These are phyloP conservation scores for Epinephelus malabaricus DNA, from an alignment of 2,797 vertebrate species.

Conservation along the genomic window DNA sequence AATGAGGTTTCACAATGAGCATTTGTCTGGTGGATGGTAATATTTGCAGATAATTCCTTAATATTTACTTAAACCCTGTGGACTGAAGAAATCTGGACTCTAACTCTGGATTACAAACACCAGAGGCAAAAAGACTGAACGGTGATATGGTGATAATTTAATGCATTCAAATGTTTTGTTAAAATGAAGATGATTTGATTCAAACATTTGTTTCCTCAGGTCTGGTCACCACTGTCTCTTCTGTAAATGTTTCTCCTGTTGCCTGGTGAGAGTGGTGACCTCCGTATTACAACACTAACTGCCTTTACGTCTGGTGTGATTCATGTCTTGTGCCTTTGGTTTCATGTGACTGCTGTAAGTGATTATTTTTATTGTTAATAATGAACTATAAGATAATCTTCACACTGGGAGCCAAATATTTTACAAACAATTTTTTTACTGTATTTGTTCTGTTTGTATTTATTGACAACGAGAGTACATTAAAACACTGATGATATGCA, in stretches of 20 bases:
- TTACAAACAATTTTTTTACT: conserved; percentile 24
- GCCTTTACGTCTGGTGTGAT: conserved; percentile 13
- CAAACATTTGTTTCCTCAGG: conserved; percentile 25
- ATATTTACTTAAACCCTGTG: no score
- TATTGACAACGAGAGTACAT: conserved; percentile 74
- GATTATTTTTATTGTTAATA: background rate
- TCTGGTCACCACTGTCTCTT: conserved; percentile 9
- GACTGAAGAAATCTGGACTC: no score
- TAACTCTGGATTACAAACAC: no score
- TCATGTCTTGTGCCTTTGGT: conserved; percentile 21
- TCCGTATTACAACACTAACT: background rate
- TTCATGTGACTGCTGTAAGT: conserved; percentile 11
- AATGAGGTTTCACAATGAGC: no score
- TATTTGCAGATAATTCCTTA: no score
- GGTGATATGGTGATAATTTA: no score
- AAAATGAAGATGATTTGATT: no score
- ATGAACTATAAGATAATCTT: background rate
- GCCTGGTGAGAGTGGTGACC: conserved; percentile 3
- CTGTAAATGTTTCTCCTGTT: background rate
- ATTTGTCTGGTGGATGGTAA: no score
- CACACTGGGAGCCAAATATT: conserved; percentile 16
- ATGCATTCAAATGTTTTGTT: no score
- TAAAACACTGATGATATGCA: conserved; percentile 77
- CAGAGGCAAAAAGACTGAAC: no score
- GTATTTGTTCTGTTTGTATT: conserved; percentile 70